Evolutionary conservation across 2,797 vertebrate genomes (phyloP).

Genomic region (Epinephelus awoara): DNA sequence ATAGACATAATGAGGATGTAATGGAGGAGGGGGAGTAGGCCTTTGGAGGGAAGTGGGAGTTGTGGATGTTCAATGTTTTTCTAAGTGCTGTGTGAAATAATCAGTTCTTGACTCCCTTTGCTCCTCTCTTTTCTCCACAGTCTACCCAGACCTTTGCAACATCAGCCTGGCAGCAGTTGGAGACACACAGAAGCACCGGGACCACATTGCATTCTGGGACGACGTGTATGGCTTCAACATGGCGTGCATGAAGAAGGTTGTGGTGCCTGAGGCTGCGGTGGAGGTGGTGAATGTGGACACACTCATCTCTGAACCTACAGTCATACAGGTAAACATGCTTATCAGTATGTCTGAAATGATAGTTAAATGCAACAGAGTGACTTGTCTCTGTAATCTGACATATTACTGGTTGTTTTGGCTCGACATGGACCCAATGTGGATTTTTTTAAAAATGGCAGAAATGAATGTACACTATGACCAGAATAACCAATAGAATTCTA

Average conservation of each 20-base stretch:
- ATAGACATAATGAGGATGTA: too few species aligned
- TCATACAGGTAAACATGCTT: constrained; percentile 88
- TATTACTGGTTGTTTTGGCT: too few species aligned
- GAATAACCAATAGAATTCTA: too few species aligned
- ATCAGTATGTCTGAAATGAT: background rate
- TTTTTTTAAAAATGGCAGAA: too few species aligned
- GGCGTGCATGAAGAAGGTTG: constrained; percentile 95
- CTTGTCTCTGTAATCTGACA: too few species aligned
- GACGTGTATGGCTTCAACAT: constrained; percentile 96
- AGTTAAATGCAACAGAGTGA: too few species aligned
- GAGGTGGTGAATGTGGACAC: constrained; percentile 89
- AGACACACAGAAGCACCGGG: constrained; percentile 86
- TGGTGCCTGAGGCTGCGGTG: constrained; percentile 92
- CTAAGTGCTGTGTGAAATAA: background rate
- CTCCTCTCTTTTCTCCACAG: constrained; percentile 76
- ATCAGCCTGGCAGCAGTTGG: constrained; percentile 91
- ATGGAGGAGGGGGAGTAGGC: too few species aligned
- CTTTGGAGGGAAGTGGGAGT: too few species aligned
- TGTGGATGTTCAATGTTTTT: too few species aligned
- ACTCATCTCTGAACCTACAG: constrained; percentile 88
- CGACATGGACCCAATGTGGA: too few species aligned
- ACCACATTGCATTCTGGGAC: constrained; percentile 94
- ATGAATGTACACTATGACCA: too few species aligned
- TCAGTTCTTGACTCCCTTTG: background rate
- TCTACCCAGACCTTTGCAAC: constrained; percentile 94